These are phyloP conservation scores for Drosophila prosaltans DNA, from an alignment of 1,140 invertebrate genomes.

Conservation along the genomic window DNA sequence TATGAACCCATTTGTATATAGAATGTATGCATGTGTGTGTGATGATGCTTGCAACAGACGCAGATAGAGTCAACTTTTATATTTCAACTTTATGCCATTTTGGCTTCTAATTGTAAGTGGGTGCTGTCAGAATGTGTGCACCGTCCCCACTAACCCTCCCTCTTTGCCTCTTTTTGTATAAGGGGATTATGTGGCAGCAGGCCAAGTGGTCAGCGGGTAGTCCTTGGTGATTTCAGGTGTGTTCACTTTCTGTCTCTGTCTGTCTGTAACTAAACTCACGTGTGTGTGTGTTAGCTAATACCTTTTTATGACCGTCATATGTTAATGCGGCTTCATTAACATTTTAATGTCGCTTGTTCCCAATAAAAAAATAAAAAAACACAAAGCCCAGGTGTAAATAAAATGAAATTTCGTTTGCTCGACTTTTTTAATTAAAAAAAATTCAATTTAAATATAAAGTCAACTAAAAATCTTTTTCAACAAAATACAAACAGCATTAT, in stretches of 20 bases:
- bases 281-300: slow-evolving; percentile 63
- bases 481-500: slow-evolving; percentile 22
- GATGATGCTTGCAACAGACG: slow-evolving; percentile 25
- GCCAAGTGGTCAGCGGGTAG: slow-evolving; percentile 73
- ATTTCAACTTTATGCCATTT: slow-evolving; percentile 77
- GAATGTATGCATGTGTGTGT: background rate
- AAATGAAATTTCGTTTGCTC: slow-evolving; percentile 22
- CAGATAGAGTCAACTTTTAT: slow-evolving; percentile 68
- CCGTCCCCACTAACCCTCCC: background rate
- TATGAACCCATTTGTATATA: background rate
- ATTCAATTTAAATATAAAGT: slow-evolving; percentile 66
- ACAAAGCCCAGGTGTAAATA: slow-evolving; percentile 15
- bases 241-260: background rate
- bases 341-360: slow-evolving; percentile 71
- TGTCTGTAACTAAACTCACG: slow-evolving; percentile 46
- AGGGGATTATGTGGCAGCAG: slow-evolving; percentile 63
- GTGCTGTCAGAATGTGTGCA: slow-evolving; percentile 71
- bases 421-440: slow-evolving; percentile 69
- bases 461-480: slow-evolving; percentile 51
- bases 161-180: slow-evolving; percentile 11
- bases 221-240: slow-evolving; percentile 54
- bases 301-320: slow-evolving; percentile 80
- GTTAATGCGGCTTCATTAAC: slow-evolving; percentile 79
- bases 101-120: slow-evolving; percentile 62
- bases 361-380: slow-evolving; percentile 41